Base-by-base conservation (phyloP, 2,797 vertebrate genomes). In the Acipenser transmontanus region DNA sequence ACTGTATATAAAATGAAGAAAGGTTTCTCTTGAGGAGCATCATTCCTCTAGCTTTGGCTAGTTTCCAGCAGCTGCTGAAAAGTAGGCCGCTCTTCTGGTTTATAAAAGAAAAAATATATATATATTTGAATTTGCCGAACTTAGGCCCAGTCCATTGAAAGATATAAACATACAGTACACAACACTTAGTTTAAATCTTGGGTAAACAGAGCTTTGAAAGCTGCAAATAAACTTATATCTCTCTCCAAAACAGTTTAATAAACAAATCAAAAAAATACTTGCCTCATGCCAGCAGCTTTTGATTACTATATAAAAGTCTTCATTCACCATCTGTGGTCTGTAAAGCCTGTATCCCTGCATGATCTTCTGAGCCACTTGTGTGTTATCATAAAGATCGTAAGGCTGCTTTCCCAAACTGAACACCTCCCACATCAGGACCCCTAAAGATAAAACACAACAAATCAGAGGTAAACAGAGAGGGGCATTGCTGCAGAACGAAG, bases 341-440 rank as follows among this genome's bases (percentile, higher is more conserved):
- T 86, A 81, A 68, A 85, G 78, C 70, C 83, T 76, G 67, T 81
- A 80, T 64, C 82, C 83, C 52, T 78, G 76, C 68, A 82, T 81
- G 66, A 88, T 70, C 71, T 83, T 85, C 72, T 88, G 73, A 7
- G 77, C 80, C 66, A 88, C 83, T 20, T 84, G 73, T 7, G 69
- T 68, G n/a, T 84, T 84, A 64, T 83, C 78, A 2, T 76, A 82
- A 54, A 78, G 61, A 47, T 88, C 81, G 6, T 83, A 87, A 52
- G 83, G 85, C 71, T 87, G 80, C 70, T 84, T 88, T 65, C 84
- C 85, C 68, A 85, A 74, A 70, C 77, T 79, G 77, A 87, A 87
- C 50, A 85, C 78, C 20, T 91, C 88, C 83, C 84, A 88, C 81
- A 87, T 84, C 73, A 88, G 76, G 72, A 88, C 79, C 51, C 87